These are phyloP conservation scores for Tenthredo mesomela DNA, from an alignment of 2,888 invertebrate species.

Conservation along the genomic window DNA sequence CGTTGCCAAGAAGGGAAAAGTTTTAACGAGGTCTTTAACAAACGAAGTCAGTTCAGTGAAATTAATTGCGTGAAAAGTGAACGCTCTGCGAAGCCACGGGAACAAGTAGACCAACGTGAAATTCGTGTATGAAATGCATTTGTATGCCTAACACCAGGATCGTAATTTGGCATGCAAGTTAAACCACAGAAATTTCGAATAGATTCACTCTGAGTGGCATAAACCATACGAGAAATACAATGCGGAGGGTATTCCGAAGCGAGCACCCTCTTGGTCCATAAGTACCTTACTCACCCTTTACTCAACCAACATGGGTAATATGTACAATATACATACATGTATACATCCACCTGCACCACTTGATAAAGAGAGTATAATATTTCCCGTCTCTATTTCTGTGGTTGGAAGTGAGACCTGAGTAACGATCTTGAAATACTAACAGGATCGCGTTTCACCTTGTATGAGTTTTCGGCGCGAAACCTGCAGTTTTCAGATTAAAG, in stretches of 20 bases:
- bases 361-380: conserved; percentile 12
- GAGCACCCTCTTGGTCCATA: conserved; percentile 29
- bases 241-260: conserved; percentile 24
- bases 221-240: conserved; percentile 41
- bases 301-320: neutral
- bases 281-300: conserved; percentile 28
- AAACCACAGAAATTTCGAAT: neutral
- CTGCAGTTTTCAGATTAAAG: neutral
- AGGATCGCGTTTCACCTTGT: neutral
- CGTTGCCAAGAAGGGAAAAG: neutral
- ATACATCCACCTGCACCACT: neutral
- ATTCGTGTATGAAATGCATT: neutral
- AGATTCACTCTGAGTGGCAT: conserved; percentile 20
- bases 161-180: neutral
- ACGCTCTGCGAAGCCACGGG: neutral
- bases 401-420: neutral
- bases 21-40: conserved; percentile 24
- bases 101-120: neutral
- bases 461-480: neutral
- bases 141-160: neutral
- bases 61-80: conserved; percentile 26
- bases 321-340: neutral
- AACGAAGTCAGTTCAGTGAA: conserved; percentile 17
- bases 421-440: neutral
- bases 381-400: neutral